Conservation (phyloP, 2,113 vertebrate genomes). For the Cryptotis parvus region DNA sequence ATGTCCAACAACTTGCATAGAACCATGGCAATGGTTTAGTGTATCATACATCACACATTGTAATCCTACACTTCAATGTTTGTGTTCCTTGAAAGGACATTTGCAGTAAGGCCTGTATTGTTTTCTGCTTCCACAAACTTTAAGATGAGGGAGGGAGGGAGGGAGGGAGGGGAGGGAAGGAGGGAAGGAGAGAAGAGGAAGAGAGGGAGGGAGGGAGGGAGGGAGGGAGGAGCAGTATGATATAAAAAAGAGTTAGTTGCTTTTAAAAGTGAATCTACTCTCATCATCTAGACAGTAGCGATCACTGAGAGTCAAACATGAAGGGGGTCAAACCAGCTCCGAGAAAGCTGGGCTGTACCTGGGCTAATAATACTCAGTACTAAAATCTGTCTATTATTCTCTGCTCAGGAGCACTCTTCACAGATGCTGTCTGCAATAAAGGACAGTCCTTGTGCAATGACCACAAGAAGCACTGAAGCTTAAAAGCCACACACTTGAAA, state of each 20-base stretch:
- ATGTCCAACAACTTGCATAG: slow-evolving; percentile 63
- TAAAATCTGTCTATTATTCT: slow-evolving; percentile 4
- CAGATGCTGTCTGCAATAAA: background rate
- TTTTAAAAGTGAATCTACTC: slow-evolving; percentile 77
- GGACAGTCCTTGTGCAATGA: slow-evolving; percentile 49
- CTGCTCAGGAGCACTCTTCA: background rate
- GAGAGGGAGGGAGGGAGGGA: no score
- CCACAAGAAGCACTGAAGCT: slow-evolving; percentile 41
- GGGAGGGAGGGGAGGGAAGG: no score
- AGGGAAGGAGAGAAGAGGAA: no score
- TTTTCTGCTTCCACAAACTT: slow-evolving; percentile 73
- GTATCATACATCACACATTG: slow-evolving; percentile 46
- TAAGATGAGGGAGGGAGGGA: background rate
- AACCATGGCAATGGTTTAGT: slow-evolving; percentile 68
- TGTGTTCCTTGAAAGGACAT: slow-evolving; percentile 60
- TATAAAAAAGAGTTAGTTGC: no score
- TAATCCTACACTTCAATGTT: slow-evolving; percentile 49
- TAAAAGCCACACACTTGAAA: slow-evolving; percentile 64
- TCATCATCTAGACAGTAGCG: slow-evolving; percentile 73
- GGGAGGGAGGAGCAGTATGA: no score
- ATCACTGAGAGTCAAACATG: slow-evolving; percentile 65
- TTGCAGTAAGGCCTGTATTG: slow-evolving; percentile 67
- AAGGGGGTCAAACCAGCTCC: slow-evolving; percentile 64
- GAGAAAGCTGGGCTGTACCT: slow-evolving; percentile 65
- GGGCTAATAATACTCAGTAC: slow-evolving; percentile 27